These are phyloP conservation scores for Rhagonycha lutea DNA, from an alignment of 2,888 invertebrate genomes.

Conservation along the genomic window DNA sequence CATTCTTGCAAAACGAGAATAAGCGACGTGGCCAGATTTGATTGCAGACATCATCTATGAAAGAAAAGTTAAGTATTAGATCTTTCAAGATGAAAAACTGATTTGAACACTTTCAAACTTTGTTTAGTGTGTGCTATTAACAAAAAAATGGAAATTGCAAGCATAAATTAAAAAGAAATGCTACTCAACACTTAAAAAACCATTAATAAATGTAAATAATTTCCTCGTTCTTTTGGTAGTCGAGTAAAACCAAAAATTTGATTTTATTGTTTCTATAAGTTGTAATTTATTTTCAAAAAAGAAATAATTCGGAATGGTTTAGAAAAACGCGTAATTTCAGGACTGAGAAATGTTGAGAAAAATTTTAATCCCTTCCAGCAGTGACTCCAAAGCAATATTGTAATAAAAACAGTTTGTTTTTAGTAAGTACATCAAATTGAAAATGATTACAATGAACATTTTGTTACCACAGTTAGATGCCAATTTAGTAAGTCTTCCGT, in stretches of 20 bases:
- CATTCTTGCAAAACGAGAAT: conserved; percentile 93
- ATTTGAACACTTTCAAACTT: not conserved
- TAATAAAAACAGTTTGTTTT: too few species aligned
- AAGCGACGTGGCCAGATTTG: conserved; percentile 93
- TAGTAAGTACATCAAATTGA: too few species aligned
- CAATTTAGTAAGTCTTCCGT: too few species aligned
- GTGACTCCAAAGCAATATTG: too few species aligned
- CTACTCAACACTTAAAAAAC: not conserved
- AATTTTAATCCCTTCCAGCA: too few species aligned
- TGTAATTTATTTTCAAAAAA: too few species aligned
- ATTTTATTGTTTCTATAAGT: not conserved
- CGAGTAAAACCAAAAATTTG: not conserved
- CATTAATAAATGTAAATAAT: not conserved
- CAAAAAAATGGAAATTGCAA: not conserved
- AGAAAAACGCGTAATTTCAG: too few species aligned
- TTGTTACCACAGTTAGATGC: too few species aligned
- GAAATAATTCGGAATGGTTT: too few species aligned
- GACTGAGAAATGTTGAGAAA: too few species aligned
- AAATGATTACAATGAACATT: too few species aligned
- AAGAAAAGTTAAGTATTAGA: conserved; percentile 15
- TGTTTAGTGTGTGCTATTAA: not conserved
- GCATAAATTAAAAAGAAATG: not conserved
- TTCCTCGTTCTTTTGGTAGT: too few species aligned
- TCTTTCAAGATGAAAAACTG: not conserved
- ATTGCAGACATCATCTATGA: conserved; percentile 97